Percentiles rank a stretch among this genome's conserved stretches.
Evolutionary conservation across 2,797 vertebrate species (phyloP).

Genomic region (Poecilia gillii): DNA sequence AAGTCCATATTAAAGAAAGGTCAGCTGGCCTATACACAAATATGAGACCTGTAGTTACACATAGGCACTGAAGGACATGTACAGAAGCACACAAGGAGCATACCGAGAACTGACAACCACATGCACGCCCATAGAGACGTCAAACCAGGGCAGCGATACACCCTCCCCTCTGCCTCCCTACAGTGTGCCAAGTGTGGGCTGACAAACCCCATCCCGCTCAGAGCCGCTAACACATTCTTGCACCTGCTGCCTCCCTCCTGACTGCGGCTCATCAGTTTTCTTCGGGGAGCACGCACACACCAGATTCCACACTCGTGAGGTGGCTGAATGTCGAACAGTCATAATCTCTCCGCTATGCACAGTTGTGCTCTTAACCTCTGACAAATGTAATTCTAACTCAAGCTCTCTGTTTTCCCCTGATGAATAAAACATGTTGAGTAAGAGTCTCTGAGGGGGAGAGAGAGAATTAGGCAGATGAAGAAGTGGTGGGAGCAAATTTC

Average conservation of each 20-base stretch:
- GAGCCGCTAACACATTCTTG: conserved; percentile 70
- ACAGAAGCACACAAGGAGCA: conserved; percentile 27
- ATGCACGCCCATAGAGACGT: conserved; percentile 35
- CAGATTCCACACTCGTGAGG: conserved; percentile 71
- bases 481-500: conserved; percentile 34
- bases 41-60: conserved; percentile 32
- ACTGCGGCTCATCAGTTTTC: conserved; percentile 59
- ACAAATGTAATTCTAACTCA: conserved; percentile 70
- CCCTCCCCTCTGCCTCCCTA: conserved; percentile 18
- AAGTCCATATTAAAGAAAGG: conserved; percentile 44
- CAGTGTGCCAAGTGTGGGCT: conserved; percentile 62
- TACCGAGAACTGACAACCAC: conserved; percentile 24
- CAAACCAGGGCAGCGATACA: conserved; percentile 12
- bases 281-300: conserved; percentile 50
- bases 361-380: conserved; percentile 70
- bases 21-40: conserved; percentile 40
- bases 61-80: conserved; percentile 22
- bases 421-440: conserved; percentile 66
- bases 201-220: conserved; percentile 66
- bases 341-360: conserved; percentile 67
- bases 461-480: conserved; percentile 63
- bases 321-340: conserved; percentile 61
- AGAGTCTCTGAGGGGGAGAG: conserved; percentile 41
- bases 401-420: conserved; percentile 50
- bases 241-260: conserved; percentile 73